Evolutionary conservation across 2,888 invertebrate genomes (phyloP), one percentile per base, ranked within the genome.

Genomic region (Mechanitis messenoides): DNA sequence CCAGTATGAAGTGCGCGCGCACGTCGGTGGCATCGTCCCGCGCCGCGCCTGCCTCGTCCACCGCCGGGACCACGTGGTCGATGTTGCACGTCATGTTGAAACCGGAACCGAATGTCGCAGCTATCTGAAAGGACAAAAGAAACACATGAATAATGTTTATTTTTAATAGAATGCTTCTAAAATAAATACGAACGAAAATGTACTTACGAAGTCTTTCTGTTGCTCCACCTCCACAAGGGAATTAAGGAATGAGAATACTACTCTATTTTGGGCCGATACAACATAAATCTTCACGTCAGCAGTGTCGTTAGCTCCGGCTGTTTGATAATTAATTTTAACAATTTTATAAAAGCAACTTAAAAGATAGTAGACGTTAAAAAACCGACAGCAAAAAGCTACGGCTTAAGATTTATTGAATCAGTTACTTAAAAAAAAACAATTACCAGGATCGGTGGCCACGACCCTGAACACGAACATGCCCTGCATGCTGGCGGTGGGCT

Each of bases 391-490:
- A 20, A 20, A 20, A 20, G 20, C 20, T 20, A 20, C 20, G 20
- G 20, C 20, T 20, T 20, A 20, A 20, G 20, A 20, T 1, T 20
- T 20, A 20, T 20, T 20, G 20, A 20, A 20, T 20, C 20, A 20
- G 42, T 42, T 42, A 42, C 42, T 5, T 46, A 54, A 28, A n/a
- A 12, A 1, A 20, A 54, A 63, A 67, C 20, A 20, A 20, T 71
- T 77, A 91, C 91, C 83, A 63, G 84, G 70, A 71, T 93, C 94
- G 3, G 77, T 77, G 5, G 92, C 93, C 1, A 78, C 68, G 9
- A 92, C 85, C 46, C 87, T 68, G 68, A 93, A 93, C 68, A 85
- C 85, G 72, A 93, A 92, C 84, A 91, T 92, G 62, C 94, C 94
- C 35, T 85, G 85, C 92, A 93, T 93, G 59, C 83, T 81, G 6